These are phyloP conservation scores for Carapus acus DNA, from an alignment of 2,797 vertebrate genomes.

Conservation along the genomic window DNA sequence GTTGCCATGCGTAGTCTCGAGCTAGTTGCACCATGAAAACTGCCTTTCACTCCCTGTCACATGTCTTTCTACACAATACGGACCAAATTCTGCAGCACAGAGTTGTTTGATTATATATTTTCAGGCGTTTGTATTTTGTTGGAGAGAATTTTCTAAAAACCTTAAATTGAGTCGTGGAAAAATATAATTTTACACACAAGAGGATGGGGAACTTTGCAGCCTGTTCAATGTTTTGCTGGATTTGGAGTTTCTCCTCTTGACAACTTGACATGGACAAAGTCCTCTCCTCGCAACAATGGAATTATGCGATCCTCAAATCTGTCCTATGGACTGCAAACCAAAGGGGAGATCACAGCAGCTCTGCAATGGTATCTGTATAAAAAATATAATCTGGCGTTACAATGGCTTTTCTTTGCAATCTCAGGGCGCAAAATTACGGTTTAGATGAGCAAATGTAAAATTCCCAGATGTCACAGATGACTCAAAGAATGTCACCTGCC, in stretches of 20 bases:
- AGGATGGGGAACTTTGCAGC: no score
- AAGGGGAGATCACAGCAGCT: slow-evolving; percentile 49
- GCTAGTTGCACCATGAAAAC: slow-evolving; percentile 60
- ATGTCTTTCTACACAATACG: slow-evolving; percentile 39
- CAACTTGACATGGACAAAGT: slow-evolving; percentile 26
- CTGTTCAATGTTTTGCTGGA: no score
- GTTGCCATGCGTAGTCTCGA: slow-evolving; percentile 67
- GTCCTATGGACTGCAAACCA: slow-evolving; percentile 29
- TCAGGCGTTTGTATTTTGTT: slow-evolving; percentile 6
- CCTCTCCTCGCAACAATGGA: slow-evolving; percentile 18
- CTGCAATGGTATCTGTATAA: slow-evolving; percentile 56
- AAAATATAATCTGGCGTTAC: slow-evolving; percentile 55
- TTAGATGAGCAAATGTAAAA: slow-evolving; percentile 67
- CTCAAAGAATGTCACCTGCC: slow-evolving; percentile 50
- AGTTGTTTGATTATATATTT: slow-evolving; percentile 16
- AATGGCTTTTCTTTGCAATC: slow-evolving; percentile 57
- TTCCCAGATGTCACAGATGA: slow-evolving; percentile 58
- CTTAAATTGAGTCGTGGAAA: no score
- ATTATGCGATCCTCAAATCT: slow-evolving; percentile 29
- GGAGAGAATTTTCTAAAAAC: no score
- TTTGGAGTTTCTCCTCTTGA: no score
- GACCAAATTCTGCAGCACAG: slow-evolving; percentile 15
- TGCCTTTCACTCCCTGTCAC: slow-evolving; percentile 51
- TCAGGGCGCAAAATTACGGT: slow-evolving; percentile 64
- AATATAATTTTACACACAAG: no score